phyloP scores from a whole-genome alignment of 1,140 invertebrate species.

The Hypothenemus hampei region DNA sequence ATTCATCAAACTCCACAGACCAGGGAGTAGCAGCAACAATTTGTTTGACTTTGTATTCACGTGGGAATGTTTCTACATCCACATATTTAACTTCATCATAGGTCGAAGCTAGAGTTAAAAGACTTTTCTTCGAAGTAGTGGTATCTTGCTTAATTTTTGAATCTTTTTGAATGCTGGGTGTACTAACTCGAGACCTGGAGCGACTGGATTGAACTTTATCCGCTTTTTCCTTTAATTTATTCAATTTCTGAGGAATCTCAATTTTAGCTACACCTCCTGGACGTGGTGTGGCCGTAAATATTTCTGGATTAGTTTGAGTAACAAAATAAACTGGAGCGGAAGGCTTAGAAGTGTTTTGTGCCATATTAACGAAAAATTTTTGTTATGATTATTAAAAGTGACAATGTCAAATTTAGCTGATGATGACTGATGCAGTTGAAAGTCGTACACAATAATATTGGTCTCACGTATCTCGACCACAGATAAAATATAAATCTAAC shows the following conservation, averaged over 20 bases:
- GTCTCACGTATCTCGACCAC: no score
- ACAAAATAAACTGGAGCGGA: neutral
- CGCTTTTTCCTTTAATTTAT: constrained; percentile 6
- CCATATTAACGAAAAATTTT: no score
- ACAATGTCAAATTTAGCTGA: no score
- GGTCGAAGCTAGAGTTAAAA: constrained; percentile 1
- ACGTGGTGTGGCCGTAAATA: constrained; percentile 5
- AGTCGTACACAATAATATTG: no score
- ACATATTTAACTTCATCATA: neutral
- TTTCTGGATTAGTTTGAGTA: constrained; percentile 14
- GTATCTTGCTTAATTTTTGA: neutral
- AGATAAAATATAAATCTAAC: no score
- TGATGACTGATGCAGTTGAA: no score
- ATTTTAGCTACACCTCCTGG: constrained; percentile 6
- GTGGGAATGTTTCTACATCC: constrained; percentile 9
- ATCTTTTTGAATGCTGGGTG: neutral
- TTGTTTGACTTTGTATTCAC: constrained; percentile 16
- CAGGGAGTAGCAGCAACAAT: constrained; percentile 19
- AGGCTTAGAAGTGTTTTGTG: neutral
- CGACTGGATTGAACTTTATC: neutral
- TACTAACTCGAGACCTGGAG: neutral
- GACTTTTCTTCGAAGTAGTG: constrained; percentile 4
- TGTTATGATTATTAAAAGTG: no score
- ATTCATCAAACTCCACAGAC: constrained; percentile 21
- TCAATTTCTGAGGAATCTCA: constrained; percentile 1